A percentile compares a stretch with the other conserved stretches of the same genome.
Evolutionary conservation across 2,113 vertebrate genomes (phyloP).

Genomic region (Genyomyrus donnyi): DNA sequence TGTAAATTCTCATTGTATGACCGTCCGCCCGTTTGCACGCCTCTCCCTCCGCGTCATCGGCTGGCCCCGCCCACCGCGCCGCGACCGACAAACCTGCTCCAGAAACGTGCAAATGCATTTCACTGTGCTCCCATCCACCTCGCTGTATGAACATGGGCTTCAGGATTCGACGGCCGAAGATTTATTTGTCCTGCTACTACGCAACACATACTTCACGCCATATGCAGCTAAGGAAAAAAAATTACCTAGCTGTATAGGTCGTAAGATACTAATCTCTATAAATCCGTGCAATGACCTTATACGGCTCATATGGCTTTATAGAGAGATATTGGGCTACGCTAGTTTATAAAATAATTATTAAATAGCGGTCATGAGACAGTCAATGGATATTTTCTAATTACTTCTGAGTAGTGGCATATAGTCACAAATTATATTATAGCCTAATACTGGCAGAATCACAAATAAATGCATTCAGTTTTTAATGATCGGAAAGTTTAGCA

Average conservation of each 20-base stretch:
- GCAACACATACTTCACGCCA: not conserved
- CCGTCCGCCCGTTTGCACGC: not conserved
- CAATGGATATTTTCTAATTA: not conserved
- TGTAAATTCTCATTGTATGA: conserved; percentile 19
- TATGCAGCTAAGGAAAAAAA: not conserved
- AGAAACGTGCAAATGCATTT: not conserved
- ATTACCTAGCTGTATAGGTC: not conserved
- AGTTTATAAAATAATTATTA: not conserved
- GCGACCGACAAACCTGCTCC: not conserved
- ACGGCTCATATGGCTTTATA: not conserved
- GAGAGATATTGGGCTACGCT: not conserved
- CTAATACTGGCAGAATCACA: not conserved
- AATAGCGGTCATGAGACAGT: not conserved
- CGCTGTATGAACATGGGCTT: not conserved
- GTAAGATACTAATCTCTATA: not conserved
- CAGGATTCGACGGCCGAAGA: not conserved
- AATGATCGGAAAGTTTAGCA: not conserved
- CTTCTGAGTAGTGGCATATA: not conserved
- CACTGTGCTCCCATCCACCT: not conserved
- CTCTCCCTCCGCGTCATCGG: conserved; percentile 39
- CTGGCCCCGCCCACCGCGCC: conserved; percentile 40
- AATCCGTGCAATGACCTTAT: not conserved
- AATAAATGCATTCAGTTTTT: not conserved
- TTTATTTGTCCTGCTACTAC: not conserved
- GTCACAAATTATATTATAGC: not conserved